Percentiles rank a stretch among this genome's conserved stretches.
These are phyloP conservation scores for Physella acuta DNA, from an alignment of 1,140 invertebrate genomes.

Conservation along the genomic window DNA sequence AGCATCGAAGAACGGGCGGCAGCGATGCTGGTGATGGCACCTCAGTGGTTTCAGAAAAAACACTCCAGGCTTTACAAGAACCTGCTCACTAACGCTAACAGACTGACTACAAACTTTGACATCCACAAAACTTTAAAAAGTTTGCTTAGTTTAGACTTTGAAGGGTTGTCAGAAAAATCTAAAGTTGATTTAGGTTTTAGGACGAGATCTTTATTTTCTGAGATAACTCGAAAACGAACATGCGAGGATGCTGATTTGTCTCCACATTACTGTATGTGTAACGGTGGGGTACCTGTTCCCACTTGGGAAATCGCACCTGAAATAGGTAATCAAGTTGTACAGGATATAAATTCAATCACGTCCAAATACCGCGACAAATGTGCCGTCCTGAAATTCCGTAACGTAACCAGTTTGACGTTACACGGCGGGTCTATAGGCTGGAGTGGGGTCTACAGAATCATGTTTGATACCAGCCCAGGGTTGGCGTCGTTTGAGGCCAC, in stretches of 20 bases:
- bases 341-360: background rate
- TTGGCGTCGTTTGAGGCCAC: background rate
- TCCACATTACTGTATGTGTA: background rate
- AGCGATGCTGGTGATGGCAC: slow-evolving; percentile 7
- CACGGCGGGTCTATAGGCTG: background rate
- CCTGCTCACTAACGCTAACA: background rate
- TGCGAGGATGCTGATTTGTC: background rate
- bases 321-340: background rate
- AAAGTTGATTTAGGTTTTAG: too few relatives aligned
- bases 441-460: background rate
- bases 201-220: background rate
- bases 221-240: background rate
- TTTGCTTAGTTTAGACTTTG: background rate
- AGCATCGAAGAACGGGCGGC: slow-evolving; percentile 15
- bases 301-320: background rate
- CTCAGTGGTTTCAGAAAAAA: background rate
- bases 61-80: background rate
- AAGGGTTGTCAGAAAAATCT: background rate
- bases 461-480: background rate
- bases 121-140: slow-evolving; percentile 11
- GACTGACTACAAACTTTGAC: slow-evolving; percentile 22
- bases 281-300: slow-evolving; percentile 1
- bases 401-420: background rate
- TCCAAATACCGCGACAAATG: background rate
- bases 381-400: background rate